A percentile compares a stretch with the other conserved stretches of the same genome.
phyloP scores from a whole-genome alignment of 2,888 invertebrate genomes.

The Bombylius major region DNA sequence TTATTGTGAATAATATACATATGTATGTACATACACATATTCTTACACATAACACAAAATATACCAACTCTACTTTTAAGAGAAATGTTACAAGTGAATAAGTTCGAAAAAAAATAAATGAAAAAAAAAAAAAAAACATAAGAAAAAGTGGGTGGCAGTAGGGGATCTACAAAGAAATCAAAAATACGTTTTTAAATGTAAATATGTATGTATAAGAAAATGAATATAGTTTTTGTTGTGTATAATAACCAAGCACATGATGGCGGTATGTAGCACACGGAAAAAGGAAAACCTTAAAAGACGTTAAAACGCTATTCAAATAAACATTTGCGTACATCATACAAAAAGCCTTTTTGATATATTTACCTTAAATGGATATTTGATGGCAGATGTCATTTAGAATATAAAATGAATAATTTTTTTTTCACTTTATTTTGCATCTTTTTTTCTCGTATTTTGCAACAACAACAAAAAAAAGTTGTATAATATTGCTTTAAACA shows the following conservation, averaged over 20 bases:
- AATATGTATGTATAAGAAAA: not conserved
- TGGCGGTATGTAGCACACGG: not conserved
- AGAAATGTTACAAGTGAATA: too few species aligned
- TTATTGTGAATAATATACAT: too few species aligned
- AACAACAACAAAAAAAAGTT: too few species aligned
- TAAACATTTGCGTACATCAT: conserved; percentile 9
- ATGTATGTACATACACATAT: too few species aligned
- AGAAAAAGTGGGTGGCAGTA: not conserved
- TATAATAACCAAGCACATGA: too few species aligned
- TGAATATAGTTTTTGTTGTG: too few species aligned
- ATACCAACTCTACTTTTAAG: too few species aligned
- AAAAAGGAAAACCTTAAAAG: not conserved
- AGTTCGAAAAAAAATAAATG: not conserved
- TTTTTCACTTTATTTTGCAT: too few species aligned
- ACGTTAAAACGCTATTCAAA: conserved; percentile 3
- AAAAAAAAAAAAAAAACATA: not conserved
- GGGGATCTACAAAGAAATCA: not conserved
- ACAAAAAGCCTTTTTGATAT: conserved; percentile 8
- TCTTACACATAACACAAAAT: too few species aligned
- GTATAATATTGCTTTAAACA: too few species aligned
- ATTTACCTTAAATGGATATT: conserved; percentile 14
- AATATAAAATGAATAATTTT: not conserved
- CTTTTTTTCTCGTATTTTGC: too few species aligned
- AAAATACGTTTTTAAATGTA: not conserved
- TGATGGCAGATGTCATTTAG: conserved; percentile 15